phyloP scores from a whole-genome alignment of 2,113 vertebrate genomes.

The Odobenus rosmarus region DNA sequence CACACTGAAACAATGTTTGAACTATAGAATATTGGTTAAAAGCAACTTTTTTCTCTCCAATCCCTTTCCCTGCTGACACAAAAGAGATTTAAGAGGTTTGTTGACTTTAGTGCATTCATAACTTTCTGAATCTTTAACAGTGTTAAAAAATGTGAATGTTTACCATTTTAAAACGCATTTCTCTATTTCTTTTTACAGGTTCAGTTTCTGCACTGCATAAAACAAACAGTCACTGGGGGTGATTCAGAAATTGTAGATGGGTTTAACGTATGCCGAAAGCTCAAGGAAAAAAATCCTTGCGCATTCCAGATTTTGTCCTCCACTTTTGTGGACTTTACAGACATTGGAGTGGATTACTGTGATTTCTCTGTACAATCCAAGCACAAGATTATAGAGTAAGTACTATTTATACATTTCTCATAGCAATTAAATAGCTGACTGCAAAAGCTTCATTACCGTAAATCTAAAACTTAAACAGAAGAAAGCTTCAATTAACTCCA shows the following conservation, averaged over 20 bases:
- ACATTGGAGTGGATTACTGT: constrained; percentile 94
- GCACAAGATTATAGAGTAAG: constrained; percentile 95
- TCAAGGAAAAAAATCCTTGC: constrained; percentile 89
- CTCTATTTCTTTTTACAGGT: constrained; percentile 86
- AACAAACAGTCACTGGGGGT: constrained; percentile 90
- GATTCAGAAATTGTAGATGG: constrained; percentile 95
- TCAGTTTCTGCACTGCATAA: constrained; percentile 96
- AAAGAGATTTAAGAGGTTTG: background rate
- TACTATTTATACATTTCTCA: constrained; percentile 14
- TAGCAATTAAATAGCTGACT: background rate
- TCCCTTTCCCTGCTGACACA: background rate
- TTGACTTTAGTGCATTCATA: background rate
- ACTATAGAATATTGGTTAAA: background rate
- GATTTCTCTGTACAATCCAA: constrained; percentile 95
- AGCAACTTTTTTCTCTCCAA: background rate
- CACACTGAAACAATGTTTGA: background rate
- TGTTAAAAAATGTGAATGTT: background rate
- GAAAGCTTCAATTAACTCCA: background rate
- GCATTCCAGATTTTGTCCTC: constrained; percentile 91
- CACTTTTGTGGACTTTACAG: constrained; percentile 91
- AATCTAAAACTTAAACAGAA: constrained; percentile 37
- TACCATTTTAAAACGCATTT: background rate
- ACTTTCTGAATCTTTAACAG: background rate
- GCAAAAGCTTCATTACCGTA: background rate
- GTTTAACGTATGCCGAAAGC: constrained; percentile 89